Conservation (phyloP, 2,113 vertebrate genomes). For the Melanostigma gelatinosum region DNA sequence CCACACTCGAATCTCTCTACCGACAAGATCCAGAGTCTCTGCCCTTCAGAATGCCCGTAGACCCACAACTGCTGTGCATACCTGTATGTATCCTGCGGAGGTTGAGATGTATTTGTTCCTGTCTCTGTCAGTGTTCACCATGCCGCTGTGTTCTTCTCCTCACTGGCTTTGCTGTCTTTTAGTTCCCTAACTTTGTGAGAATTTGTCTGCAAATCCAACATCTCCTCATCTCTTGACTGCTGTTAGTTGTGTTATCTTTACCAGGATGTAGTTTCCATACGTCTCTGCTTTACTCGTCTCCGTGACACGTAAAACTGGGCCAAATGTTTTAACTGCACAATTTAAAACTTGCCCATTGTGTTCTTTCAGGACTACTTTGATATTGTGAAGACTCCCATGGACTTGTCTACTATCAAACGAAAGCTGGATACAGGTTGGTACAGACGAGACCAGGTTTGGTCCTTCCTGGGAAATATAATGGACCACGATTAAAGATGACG, state of each 20-base stretch:
- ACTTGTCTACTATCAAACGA: slow-evolving; percentile 97
- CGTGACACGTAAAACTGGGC: background rate
- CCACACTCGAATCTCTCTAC: slow-evolving; percentile 97
- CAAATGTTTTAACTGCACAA: background rate
- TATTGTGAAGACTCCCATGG: slow-evolving; percentile 98
- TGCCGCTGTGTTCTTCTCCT: background rate
- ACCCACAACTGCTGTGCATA: slow-evolving; percentile 95
- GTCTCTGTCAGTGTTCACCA: background rate
- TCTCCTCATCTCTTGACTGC: background rate
- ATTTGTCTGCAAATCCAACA: background rate
- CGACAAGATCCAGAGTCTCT: slow-evolving; percentile 98
- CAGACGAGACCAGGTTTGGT: background rate
- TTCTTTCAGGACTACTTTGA: slow-evolving; percentile 95
- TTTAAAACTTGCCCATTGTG: slow-evolving; percentile 3
- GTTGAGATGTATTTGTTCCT: background rate
- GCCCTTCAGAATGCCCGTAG: slow-evolving; percentile 97
- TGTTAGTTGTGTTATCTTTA: background rate
- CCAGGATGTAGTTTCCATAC: background rate
- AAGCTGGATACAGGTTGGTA: slow-evolving; percentile 96
- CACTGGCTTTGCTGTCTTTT: background rate
- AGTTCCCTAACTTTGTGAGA: background rate
- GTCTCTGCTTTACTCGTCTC: background rate
- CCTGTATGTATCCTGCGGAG: slow-evolving; percentile 87
- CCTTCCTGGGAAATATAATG: background rate
- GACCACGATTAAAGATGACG: background rate